These are phyloP conservation scores for Channa argus DNA, from an alignment of 2,113 vertebrate species.

Conservation along the genomic window DNA sequence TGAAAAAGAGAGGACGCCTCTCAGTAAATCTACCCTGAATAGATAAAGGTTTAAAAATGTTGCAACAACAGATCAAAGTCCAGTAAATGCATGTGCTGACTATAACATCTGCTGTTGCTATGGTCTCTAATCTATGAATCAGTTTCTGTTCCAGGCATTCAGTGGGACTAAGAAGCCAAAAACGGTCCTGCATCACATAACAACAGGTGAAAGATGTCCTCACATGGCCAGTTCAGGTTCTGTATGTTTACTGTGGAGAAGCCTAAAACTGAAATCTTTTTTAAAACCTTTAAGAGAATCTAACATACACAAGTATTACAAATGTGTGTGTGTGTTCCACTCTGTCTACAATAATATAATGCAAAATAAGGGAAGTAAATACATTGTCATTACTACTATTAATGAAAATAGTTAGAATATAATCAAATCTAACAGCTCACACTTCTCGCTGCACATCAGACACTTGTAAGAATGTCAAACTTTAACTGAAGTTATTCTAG, in stretches of 20 bases:
- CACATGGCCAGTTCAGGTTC: neutral
- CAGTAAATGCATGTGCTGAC: neutral
- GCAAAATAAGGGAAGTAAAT: no score
- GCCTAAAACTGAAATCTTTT: neutral
- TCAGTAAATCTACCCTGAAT: no score
- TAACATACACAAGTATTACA: no score
- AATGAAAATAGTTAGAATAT: no score
- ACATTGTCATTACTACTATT: no score
- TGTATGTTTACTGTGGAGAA: neutral
- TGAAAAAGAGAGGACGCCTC: no score
- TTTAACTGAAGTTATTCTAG: neutral
- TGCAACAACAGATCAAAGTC: conserved; percentile 17
- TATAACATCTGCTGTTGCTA: neutral
- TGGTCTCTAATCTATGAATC: conserved; percentile 10
- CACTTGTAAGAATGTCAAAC: no score
- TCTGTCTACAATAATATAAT: no score
- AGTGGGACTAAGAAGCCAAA: no score
- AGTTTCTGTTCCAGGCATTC: no score
- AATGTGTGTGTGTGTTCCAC: no score
- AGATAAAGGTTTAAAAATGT: neutral
- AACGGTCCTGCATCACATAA: neutral
- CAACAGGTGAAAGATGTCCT: neutral
- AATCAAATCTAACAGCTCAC: neutral
- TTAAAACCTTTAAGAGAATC: no score
- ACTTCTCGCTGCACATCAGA: neutral